phyloP scores from a whole-genome alignment of 2,888 invertebrate genomes.

The Odontothrips loti region DNA sequence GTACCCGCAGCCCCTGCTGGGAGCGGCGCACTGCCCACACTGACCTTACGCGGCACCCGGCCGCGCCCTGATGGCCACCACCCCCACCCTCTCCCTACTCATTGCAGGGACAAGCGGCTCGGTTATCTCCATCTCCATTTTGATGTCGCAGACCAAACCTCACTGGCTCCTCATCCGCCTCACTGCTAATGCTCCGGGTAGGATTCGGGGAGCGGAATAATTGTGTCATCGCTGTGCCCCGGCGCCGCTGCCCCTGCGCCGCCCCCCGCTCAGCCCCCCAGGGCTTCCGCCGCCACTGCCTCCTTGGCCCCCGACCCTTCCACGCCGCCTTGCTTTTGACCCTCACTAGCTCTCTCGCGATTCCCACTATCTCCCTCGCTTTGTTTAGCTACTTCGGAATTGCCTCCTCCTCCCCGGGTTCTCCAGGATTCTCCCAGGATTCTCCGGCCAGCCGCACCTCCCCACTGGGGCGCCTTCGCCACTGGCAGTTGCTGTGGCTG shows the following conservation, averaged over 20 bases:
- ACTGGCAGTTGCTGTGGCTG: too few relatives aligned
- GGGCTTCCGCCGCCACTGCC: neutral
- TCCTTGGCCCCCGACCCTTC: neutral
- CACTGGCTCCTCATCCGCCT: slow-evolving; percentile 1
- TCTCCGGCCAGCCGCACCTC: too few relatives aligned
- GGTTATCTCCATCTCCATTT: slow-evolving; percentile 5
- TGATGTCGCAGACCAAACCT: neutral
- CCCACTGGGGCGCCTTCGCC: too few relatives aligned
- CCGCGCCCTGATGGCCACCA: neutral
- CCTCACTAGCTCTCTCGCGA: neutral
- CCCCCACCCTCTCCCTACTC: neutral
- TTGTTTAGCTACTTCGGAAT: neutral
- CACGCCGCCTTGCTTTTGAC: neutral
- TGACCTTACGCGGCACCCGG: neutral
- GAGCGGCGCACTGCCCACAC: neutral
- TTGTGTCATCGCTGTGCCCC: neutral
- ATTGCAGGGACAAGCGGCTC: neutral
- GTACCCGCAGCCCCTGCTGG: neutral
- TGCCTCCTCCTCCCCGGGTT: neutral
- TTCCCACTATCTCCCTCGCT: neutral
- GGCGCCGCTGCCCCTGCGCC: neutral
- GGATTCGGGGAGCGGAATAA: neutral
- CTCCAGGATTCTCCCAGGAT: neutral
- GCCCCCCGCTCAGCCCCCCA: neutral
- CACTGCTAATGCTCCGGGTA: neutral